Percentiles rank a stretch among this genome's conserved stretches.
These are phyloP conservation scores for Podarcis raffonei DNA, from an alignment of 2,113 vertebrate genomes.

Conservation along the genomic window DNA sequence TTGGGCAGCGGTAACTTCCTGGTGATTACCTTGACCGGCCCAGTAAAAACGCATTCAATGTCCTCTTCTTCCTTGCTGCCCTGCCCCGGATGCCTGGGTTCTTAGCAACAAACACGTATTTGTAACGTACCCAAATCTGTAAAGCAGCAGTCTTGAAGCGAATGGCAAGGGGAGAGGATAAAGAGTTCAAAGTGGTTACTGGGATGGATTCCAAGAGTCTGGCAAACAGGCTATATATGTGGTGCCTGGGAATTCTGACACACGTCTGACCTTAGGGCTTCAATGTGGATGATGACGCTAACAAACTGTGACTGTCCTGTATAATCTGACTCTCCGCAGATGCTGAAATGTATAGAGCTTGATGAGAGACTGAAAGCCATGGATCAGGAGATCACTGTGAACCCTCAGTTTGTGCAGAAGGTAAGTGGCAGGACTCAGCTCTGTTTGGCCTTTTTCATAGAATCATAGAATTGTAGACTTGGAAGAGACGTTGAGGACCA, in stretches of 20 bases:
- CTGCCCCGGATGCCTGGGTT: neutral
- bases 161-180: too few relatives aligned
- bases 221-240: neutral
- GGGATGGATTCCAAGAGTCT: neutral
- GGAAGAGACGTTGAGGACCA: too few relatives aligned
- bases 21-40: neutral
- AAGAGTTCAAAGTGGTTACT: neutral
- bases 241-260: neutral
- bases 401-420: constrained; percentile 99
- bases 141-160: neutral
- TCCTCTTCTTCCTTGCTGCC: too few relatives aligned
- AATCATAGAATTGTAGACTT: too few relatives aligned
- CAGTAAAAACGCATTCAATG: neutral
- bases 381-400: constrained; percentile 99
- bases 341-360: constrained; percentile 99
- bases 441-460: too few relatives aligned
- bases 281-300: accelerated
- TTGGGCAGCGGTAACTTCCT: neutral
- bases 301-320: neutral
- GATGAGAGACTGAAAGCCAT: constrained; percentile 99
- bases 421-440: constrained; percentile 66
- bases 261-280: accelerated
- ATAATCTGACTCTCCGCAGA: constrained; percentile 73
- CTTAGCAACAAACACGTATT: neutral
- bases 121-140: neutral